phyloP scores from a whole-genome alignment of 2,888 invertebrate genomes.

The Phragmatobia fuliginosa region DNA sequence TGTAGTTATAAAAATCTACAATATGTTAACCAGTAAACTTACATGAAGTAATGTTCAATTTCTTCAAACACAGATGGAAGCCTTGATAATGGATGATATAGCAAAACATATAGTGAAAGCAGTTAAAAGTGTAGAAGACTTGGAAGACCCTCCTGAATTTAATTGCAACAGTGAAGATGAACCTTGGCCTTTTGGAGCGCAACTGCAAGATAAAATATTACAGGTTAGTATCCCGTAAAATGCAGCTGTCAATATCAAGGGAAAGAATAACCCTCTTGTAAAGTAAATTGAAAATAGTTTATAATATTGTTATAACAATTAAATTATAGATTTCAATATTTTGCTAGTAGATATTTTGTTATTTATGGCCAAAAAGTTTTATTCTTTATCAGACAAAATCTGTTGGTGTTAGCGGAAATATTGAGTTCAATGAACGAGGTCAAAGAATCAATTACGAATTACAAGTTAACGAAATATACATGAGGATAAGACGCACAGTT shows the following conservation, averaged over 20 bases:
- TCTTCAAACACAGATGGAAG: conserved; percentile 62
- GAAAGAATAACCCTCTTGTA: neutral
- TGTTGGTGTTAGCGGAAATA: conserved; percentile 89
- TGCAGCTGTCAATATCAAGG: neutral
- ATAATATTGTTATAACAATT: neutral
- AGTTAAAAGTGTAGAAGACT: conserved; percentile 53
- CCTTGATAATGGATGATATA: conserved; percentile 76
- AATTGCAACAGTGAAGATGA: conserved; percentile 61
- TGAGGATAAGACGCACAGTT: conserved; percentile 61
- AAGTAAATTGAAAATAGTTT: too few species aligned
- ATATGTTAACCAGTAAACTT: neutral
- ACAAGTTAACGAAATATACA: conserved; percentile 88
- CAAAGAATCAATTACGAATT: conserved; percentile 89
- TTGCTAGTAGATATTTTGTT: neutral
- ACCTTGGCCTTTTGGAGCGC: conserved; percentile 70
- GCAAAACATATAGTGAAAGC: conserved; percentile 73
- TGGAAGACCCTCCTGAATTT: conserved; percentile 48
- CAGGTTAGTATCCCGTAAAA: conserved; percentile 53
- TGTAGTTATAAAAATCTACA: neutral
- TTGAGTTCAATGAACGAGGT: conserved; percentile 90
- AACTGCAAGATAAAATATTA: conserved; percentile 71
- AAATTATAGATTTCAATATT: neutral
- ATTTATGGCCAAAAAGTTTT: neutral
- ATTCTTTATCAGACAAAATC: conserved; percentile 85
- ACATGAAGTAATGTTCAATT: neutral